These are phyloP conservation scores for Dryadula phaetusa DNA, from an alignment of 2,888 invertebrate species.

Conservation along the genomic window DNA sequence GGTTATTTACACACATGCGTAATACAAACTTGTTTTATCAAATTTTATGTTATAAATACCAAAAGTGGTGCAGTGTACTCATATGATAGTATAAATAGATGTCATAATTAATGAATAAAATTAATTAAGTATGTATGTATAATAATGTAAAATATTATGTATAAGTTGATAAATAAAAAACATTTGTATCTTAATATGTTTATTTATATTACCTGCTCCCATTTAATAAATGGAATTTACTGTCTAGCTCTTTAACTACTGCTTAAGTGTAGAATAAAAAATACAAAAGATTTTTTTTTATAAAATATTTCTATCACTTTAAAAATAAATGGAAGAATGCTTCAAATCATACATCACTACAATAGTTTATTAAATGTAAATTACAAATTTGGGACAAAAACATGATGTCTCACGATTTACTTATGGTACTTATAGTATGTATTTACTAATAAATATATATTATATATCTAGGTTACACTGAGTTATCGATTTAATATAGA, in stretches of 20 bases:
- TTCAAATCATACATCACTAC: constrained; percentile 1
- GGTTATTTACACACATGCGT: constrained; percentile 53
- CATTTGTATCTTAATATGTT: constrained; percentile 40
- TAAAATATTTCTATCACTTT: constrained; percentile 14
- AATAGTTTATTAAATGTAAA: neutral
- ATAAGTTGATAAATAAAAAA: constrained; percentile 39
- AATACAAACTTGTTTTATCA: neutral
- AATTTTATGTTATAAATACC: too few relatives aligned
- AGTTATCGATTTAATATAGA: constrained; percentile 19
- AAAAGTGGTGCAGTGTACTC: too few relatives aligned
- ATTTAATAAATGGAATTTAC: constrained; percentile 51
- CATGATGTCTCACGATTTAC: constrained; percentile 9
- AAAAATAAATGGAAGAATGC: constrained; percentile 14
- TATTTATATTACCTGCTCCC: constrained; percentile 56
- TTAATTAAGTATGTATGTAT: too few relatives aligned
- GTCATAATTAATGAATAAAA: too few relatives aligned
- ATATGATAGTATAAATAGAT: neutral
- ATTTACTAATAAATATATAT: constrained; percentile 15
- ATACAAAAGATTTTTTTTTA: constrained; percentile 25
- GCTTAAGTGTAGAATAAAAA: constrained; percentile 42
- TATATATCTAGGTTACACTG: constrained; percentile 24
- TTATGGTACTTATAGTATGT: neutral
- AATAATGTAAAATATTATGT: neutral
- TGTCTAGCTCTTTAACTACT: constrained; percentile 51
- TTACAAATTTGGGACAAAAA: neutral